phyloP scores from a whole-genome alignment of 2,797 vertebrate genomes.

The Lerista edwardsae region DNA sequence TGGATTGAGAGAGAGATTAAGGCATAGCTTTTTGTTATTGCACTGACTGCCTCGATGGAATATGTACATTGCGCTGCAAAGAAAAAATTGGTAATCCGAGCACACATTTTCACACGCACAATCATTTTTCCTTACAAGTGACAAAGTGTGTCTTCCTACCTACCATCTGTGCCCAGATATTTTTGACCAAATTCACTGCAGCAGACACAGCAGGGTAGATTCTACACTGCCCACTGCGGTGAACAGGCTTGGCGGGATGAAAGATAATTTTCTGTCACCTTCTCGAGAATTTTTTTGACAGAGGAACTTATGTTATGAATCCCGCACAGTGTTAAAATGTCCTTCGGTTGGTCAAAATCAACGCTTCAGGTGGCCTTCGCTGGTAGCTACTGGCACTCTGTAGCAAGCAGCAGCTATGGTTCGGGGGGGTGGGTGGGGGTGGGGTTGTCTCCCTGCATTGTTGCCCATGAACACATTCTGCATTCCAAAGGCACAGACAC shows the following conservation, averaged over 20 bases:
- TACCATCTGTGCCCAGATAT: slow-evolving; percentile 13
- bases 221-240: background rate
- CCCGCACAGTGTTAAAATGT: background rate
- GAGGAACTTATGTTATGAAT: background rate
- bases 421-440: no score
- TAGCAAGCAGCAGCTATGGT: background rate
- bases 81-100: background rate
- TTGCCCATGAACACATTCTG: background rate
- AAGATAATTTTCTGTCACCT: slow-evolving; percentile 11
- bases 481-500: background rate
- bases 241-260: background rate
- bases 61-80: slow-evolving; percentile 53
- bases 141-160: slow-evolving; percentile 27
- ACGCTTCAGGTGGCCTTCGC: background rate
- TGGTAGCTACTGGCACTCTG: background rate
- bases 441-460: no score
- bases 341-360: background rate
- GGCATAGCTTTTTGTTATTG: background rate
- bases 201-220: slow-evolving; percentile 25
- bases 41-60: slow-evolving; percentile 45
- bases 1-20: background rate
- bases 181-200: slow-evolving; percentile 2
- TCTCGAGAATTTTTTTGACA: background rate
- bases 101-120: slow-evolving; percentile 39
- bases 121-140: slow-evolving; percentile 55